Evolutionary conservation across 2,113 vertebrate genomes (phyloP), one percentile per base, ranked within the genome.

Genomic region (Syngnathus floridae): DNA sequence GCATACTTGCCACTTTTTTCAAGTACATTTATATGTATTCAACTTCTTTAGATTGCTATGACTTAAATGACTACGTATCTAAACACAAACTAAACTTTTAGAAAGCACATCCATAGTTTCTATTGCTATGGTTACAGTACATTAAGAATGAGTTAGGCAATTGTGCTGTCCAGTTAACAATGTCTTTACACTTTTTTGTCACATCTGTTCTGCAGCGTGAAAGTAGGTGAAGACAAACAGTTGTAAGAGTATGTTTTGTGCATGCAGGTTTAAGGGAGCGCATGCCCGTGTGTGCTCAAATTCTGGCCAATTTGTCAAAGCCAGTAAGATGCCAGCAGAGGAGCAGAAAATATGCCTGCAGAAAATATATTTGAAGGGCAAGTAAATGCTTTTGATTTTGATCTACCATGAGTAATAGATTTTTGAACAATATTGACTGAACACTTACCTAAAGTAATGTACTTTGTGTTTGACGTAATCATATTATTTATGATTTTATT

Each of bases 271-370:
- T 74, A 36, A 64, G 13, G 31, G 35, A 75, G 76, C 74, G 69
- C 79, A 75, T 83, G 49, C 68, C 79, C 83, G 87, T 67, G 83
- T 84, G 68, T 43, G 31, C 26, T n/a, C 62, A 45, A 56, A 35
- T 91, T 92, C 82, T 82, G 82, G 82, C 86, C 88, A 87, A 86
- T 93, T 90, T 92, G 89, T 92, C 74, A 73, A 70, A 74, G 52
- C 49, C 1, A 12, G n/a, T 16, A n/a, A 35, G 70, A 59, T 16
- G 31, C 36, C 45, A 26, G 40, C 76, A 71, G 69, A 62, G 64
- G 70, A 75, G 22, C 65, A 67, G 72, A 62, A 66, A 76, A 58
- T 63, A 65, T 63, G 61, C 68, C 52, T 31, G 22, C 52, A 55
- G 22, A 55, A 31, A 55, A 52, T 21, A 22, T 52, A 11, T 52